Evolutionary conservation across 1,140 invertebrate species (phyloP).

Genomic region (Neodiprion lecontei): DNA sequence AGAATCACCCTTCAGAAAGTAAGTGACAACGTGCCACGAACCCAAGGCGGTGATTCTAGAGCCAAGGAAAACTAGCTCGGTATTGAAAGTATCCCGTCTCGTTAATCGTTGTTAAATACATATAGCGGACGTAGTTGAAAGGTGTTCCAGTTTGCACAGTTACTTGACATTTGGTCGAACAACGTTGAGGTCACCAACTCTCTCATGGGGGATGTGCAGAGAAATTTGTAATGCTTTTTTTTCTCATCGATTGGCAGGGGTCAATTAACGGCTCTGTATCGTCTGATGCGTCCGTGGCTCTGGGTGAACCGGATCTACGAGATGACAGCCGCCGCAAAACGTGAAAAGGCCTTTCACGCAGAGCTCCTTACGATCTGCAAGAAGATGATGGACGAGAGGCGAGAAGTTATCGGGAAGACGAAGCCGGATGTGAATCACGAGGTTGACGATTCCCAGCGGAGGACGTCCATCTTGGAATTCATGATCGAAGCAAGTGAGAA

Average conservation of each 20-base stretch:
- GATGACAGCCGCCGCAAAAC: conserved; percentile 65
- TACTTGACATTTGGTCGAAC: background rate
- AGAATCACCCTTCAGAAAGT: conserved; percentile 66
- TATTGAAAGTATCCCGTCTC: background rate
- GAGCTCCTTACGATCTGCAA: conserved; percentile 62
- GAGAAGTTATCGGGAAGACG: conserved; percentile 21
- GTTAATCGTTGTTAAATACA: background rate
- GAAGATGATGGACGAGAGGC: conserved; percentile 47
- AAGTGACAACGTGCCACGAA: conserved; percentile 23
- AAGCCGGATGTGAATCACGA: conserved; percentile 23
- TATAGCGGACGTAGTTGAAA: background rate
- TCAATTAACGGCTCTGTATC: conserved; percentile 59
- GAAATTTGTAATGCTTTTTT: background rate
- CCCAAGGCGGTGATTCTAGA: too few species aligned
- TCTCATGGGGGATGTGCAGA: background rate
- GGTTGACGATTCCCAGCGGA: background rate
- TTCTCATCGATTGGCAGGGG: conserved; percentile 52
- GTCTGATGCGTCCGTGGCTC: conserved; percentile 71
- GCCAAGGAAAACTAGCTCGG: too few species aligned
- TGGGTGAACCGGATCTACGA: conserved; percentile 70
- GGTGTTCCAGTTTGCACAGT: background rate
- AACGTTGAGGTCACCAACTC: background rate
- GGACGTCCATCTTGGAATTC: conserved; percentile 71
- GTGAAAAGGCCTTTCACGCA: conserved; percentile 65
- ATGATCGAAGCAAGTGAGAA: conserved; percentile 70